Conservation (phyloP, 1,140 invertebrate species). For the Grapholita molesta region DNA sequence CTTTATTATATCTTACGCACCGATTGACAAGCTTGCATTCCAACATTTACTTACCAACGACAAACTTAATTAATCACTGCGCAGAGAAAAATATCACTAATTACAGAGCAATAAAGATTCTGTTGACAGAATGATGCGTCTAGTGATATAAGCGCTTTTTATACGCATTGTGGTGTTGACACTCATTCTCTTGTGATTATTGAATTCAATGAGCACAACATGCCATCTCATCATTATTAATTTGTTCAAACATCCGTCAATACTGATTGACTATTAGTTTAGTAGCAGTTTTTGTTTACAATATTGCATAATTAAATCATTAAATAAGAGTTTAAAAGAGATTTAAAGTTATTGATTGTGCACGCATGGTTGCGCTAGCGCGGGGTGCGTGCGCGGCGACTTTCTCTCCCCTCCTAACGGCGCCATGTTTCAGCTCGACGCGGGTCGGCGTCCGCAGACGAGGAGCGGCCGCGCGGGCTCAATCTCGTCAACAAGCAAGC, state of each 20-base stretch:
- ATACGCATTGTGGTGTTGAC: constrained; percentile 5
- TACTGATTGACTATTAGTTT: not conserved
- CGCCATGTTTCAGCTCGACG: constrained; percentile 60
- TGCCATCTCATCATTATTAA: constrained; percentile 1
- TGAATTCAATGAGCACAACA: not conserved
- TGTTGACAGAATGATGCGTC: not conserved
- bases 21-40: not conserved
- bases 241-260: not conserved
- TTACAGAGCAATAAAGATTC: not conserved
- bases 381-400: constrained; percentile 50
- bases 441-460: constrained; percentile 62
- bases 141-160: not conserved
- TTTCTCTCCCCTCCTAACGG: constrained; percentile 62
- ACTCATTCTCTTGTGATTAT: not conserved
- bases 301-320: not conserved
- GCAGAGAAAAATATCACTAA: not conserved
- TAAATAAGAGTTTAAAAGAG: not conserved
- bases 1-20: not conserved
- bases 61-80: not conserved
- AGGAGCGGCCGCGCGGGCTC: constrained; percentile 76
- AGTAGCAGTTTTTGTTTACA: not conserved
- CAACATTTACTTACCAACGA: not conserved
- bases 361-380: constrained; percentile 25
- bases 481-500: constrained; percentile 90
- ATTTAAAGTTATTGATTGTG: constrained; percentile 29